These are phyloP conservation scores for Molorchus minor DNA, from an alignment of 2,888 invertebrate genomes.

Conservation along the genomic window DNA sequence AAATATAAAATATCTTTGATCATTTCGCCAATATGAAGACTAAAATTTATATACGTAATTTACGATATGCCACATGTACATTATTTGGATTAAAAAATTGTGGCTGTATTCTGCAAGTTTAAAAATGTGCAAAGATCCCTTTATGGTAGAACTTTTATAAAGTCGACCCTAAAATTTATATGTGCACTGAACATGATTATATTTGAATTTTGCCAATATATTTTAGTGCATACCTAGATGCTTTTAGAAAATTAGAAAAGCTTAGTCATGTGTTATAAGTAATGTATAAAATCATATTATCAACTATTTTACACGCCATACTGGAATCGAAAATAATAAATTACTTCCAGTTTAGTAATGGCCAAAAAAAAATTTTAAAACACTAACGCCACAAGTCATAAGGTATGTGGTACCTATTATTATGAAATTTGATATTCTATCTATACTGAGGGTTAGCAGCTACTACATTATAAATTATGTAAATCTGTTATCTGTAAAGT, in stretches of 20 bases:
- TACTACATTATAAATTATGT: no score
- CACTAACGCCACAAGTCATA: no score
- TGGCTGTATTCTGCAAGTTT: no score
- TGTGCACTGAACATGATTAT: not conserved
- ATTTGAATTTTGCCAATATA: conserved; percentile 5
- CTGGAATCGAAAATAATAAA: no score
- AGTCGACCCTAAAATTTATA: conserved; percentile 15
- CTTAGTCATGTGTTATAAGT: not conserved
- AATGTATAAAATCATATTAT: not conserved
- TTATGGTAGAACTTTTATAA: conserved; percentile 20
- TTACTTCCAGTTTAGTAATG: no score
- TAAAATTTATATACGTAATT: not conserved
- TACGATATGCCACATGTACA: conserved; percentile 6
- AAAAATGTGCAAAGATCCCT: conserved; percentile 10
- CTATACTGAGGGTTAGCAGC: no score
- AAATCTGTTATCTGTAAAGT: no score
- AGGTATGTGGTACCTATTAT: no score
- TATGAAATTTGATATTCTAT: no score
- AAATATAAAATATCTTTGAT: conserved; percentile 2
- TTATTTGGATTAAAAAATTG: no score
- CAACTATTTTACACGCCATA: no score
- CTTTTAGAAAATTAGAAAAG: conserved; percentile 15
- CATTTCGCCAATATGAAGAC: not conserved
- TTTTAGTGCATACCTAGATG: conserved; percentile 3
- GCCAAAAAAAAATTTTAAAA: no score